phyloP scores from a whole-genome alignment of 2,888 invertebrate genomes.

The Sialis lutaria region DNA sequence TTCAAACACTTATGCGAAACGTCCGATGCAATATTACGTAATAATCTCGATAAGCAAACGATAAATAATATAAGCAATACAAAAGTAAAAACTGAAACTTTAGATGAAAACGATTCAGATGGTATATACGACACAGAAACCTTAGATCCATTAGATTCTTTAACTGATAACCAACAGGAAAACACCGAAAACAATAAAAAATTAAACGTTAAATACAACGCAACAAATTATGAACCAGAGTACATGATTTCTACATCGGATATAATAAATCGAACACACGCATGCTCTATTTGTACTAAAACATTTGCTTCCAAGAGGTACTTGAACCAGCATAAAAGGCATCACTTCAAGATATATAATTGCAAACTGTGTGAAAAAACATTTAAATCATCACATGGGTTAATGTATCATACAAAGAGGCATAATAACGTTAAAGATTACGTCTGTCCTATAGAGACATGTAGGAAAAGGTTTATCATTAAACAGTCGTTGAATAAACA shows the following conservation, averaged over 20 bases:
- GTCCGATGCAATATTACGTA: neutral
- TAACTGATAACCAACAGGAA: too few relatives aligned
- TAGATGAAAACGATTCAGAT: neutral
- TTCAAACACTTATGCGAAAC: conserved; percentile 1
- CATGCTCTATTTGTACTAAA: neutral
- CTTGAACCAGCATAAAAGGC: neutral
- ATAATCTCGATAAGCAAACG: neutral
- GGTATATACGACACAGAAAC: neutral
- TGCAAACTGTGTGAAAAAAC: neutral
- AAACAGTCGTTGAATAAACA: neutral
- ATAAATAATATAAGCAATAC: too few relatives aligned
- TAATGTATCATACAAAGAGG: neutral
- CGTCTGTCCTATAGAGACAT: neutral
- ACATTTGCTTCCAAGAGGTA: neutral
- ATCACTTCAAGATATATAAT: neutral
- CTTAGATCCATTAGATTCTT: too few relatives aligned
- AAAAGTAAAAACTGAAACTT: neutral
- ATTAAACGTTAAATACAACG: too few relatives aligned
- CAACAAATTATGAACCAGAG: too few relatives aligned
- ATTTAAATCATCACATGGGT: neutral
- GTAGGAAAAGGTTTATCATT: neutral
- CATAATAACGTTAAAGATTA: neutral
- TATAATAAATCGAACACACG: too few relatives aligned
- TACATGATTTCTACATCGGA: too few relatives aligned
- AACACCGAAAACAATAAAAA: too few relatives aligned